Percentiles rank a stretch among this genome's conserved stretches.
Conservation (phyloP, 2,888 invertebrate genomes). For the Eilema sororculum region DNA sequence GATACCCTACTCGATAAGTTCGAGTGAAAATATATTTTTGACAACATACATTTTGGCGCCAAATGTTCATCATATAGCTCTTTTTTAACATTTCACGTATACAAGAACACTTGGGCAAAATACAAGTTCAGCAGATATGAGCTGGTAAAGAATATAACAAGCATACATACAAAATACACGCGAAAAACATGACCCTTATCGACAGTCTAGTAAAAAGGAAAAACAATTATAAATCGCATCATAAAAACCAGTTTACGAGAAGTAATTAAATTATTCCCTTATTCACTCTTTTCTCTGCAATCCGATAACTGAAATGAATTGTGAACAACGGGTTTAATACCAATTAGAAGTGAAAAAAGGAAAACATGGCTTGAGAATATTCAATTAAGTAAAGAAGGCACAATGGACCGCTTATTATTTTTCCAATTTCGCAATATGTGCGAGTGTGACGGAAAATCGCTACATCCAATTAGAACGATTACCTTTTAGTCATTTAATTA, state of each 20-base stretch:
- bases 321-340: constrained; percentile 13
- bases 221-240: background rate
- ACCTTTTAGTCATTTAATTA: constrained; percentile 13
- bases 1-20: too few relatives aligned
- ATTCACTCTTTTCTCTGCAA: background rate
- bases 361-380: constrained; percentile 14
- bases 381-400: constrained; percentile 25
- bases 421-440: constrained; percentile 14
- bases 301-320: constrained; percentile 18
- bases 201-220: too few relatives aligned
- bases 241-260: background rate
- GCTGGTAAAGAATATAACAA: too few relatives aligned
- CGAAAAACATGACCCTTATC: too few relatives aligned
- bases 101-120: too few relatives aligned
- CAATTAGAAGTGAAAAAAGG: constrained; percentile 12
- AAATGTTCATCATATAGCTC: too few relatives aligned
- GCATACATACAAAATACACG: too few relatives aligned
- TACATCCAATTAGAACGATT: constrained; percentile 30
- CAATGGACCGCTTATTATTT: constrained; percentile 21
- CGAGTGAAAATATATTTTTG: too few relatives aligned
- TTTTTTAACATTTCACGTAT: too few relatives aligned
- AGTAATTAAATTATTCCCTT: constrained; percentile 2
- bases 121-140: too few relatives aligned
- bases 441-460: constrained; percentile 13
- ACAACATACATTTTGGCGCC: too few relatives aligned